Base-by-base conservation (phyloP, 2,113 vertebrate species). In the Prionailurus viverrinus region DNA sequence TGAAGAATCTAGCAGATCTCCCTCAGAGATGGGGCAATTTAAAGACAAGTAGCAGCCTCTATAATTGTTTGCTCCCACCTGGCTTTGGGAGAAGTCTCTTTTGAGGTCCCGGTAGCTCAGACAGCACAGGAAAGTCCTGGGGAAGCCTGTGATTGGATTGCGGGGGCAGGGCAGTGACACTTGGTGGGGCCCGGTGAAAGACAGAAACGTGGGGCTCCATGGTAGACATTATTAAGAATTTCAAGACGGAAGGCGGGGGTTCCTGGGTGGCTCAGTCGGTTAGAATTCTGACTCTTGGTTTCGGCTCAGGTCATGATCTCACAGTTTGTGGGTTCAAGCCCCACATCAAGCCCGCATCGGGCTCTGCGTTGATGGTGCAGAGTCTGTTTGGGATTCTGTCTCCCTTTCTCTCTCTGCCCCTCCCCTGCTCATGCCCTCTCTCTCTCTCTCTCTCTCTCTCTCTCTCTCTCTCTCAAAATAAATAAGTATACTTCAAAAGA, bases 1-100 rank as follows among this genome's bases (percentile, higher is more conserved):
- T 1, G 33, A 65, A 33, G 68, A 36, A 4, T 27, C 16, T 65
- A 69, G 39, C 81, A 65, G 36, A 86, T 65, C 15, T 23, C 51
- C 8, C 0, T n/a, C 61, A 53, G 92, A 63, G 73, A 45, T 2
- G 45, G 78, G 39, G 51, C 25, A 2, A 21, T 48, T 53, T 80
- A 14, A 36, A 55, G 58, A 36, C 66, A 19, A 33, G 80, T 51
- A 1, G 1, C 29, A 7, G 16, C 21, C 21, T n/a, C 65, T 29
- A 18, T 8, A 0, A 4, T 10, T 2, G 0, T 31, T 51, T 2
- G 7, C 41, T 69, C 33, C 4, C 0, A 0, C 1, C 61, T 1
- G 0, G 2, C 33, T 27, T 18, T 5, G 14, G 27, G 27, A 5
- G 0, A 3, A 31, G 13, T 23, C 69, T 61, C 36, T 63, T 63